phyloP scores from a whole-genome alignment of 92 coral and sea anemone species.

The Phenganax stokvisi region DNA sequence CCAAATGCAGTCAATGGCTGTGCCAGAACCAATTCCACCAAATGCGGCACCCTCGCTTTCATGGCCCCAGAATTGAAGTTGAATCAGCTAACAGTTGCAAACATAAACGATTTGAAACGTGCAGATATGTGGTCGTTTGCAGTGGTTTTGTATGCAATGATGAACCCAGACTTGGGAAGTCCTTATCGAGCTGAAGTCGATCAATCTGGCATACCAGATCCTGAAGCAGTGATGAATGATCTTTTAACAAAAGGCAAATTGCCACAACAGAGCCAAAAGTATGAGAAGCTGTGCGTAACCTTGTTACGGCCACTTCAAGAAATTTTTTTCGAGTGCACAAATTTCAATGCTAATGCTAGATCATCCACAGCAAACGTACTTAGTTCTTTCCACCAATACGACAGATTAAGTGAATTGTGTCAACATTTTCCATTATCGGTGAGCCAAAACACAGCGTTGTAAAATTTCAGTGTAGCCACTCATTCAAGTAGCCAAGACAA shows the following conservation, averaged over 20 bases:
- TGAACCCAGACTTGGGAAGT: conserved; percentile 31
- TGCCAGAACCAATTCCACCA: conserved; percentile 34
- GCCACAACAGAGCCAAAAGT: conserved; percentile 18
- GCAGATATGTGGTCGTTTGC: conserved; percentile 48
- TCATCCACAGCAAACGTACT: not conserved
- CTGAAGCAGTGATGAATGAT: not conserved
- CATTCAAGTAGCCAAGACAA: not conserved
- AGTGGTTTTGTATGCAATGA: conserved; percentile 33
- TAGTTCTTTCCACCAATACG: not conserved
- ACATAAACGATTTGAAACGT: conserved; percentile 42
- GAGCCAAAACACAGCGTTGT: not conserved
- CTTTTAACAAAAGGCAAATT: not conserved
- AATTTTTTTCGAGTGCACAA: not conserved
- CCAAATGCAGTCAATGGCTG: conserved; percentile 27
- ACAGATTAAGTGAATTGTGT: not conserved
- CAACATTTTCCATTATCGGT: not conserved
- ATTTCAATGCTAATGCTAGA: not conserved
- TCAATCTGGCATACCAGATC: not conserved
- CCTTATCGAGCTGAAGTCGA: conserved; percentile 22
- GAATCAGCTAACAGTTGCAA: conserved; percentile 17
- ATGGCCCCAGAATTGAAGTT: conserved; percentile 45
- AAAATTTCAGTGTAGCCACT: not conserved
- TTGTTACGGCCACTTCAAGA: not conserved
- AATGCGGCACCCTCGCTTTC: conserved; percentile 39
- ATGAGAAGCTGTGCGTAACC: not conserved